Conservation (phyloP, 2,113 vertebrate species). For the Nycticryphes semicollaris region DNA sequence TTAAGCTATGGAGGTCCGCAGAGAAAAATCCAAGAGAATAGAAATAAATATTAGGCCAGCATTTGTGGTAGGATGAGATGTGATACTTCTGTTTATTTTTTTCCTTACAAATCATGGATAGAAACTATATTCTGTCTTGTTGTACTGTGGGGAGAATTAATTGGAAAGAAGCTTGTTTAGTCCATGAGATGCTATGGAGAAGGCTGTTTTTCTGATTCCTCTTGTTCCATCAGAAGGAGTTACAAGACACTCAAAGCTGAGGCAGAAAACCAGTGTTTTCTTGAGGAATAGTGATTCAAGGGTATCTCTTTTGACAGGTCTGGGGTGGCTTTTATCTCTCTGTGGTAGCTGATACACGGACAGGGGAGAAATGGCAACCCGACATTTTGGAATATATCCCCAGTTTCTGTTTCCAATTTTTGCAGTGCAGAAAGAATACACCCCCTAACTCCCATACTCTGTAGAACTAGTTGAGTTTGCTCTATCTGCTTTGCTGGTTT, state of each 20-base stretch:
- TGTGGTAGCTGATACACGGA: background rate
- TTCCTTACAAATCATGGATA: background rate
- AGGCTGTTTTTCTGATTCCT: background rate
- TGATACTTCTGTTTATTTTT: background rate
- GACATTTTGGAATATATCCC: background rate
- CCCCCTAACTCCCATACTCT: background rate
- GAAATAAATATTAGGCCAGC: background rate
- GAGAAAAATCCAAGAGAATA: background rate
- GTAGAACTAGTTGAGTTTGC: background rate
- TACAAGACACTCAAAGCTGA: background rate
- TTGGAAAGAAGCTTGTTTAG: background rate
- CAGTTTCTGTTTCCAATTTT: background rate
- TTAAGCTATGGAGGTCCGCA: background rate
- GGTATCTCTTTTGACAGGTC: background rate
- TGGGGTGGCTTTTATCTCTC: background rate
- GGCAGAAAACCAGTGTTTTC: background rate
- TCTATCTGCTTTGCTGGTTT: background rate
- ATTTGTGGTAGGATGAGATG: background rate
- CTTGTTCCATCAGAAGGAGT: background rate
- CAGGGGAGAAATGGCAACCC: background rate
- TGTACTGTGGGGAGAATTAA: background rate
- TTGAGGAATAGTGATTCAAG: background rate
- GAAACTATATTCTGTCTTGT: background rate
- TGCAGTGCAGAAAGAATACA: background rate
- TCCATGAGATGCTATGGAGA: background rate